phyloP scores from a whole-genome alignment of 92 coral and sea anemone species.

The Galaxea fascicularis region DNA sequence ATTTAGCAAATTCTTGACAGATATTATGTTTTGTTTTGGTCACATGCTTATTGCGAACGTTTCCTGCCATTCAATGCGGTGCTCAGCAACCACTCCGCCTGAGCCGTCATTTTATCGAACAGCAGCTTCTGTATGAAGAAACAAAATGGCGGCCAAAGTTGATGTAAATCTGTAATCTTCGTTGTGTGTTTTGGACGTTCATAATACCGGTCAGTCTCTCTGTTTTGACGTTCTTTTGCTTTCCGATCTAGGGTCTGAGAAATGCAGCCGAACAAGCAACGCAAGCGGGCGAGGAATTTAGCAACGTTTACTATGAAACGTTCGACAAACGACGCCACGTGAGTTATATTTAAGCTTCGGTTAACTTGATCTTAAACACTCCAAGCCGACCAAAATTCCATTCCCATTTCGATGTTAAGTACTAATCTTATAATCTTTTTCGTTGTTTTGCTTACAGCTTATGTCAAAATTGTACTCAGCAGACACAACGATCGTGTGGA shows the following conservation, averaged over 20 bases:
- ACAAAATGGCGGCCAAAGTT: constrained; percentile 48
- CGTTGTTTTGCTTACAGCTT: constrained; percentile 52
- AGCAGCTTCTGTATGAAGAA: constrained; percentile 17
- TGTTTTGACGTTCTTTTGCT: background rate
- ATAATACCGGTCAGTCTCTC: background rate
- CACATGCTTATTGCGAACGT: background rate
- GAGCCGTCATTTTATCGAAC: constrained; percentile 38
- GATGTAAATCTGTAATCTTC: constrained; percentile 33
- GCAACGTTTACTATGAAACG: constrained; percentile 92
- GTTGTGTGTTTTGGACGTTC: background rate
- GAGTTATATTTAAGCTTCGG: constrained; percentile 31
- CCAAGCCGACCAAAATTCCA: no score
- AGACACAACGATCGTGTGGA: constrained; percentile 89
- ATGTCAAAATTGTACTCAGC: constrained; percentile 90
- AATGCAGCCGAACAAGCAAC: constrained; percentile 89
- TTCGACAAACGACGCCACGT: constrained; percentile 97
- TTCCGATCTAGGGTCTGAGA: constrained; percentile 66
- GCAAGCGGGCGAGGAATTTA: constrained; percentile 90
- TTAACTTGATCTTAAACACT: no score
- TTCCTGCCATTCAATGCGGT: no score
- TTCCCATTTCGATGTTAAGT: no score
- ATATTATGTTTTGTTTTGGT: constrained; percentile 7
- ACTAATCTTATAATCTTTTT: background rate
- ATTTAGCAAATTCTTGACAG: background rate
- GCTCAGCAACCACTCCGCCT: constrained; percentile 17